Conservation (phyloP, 2,113 vertebrate genomes). For the Festucalex cinctus region DNA sequence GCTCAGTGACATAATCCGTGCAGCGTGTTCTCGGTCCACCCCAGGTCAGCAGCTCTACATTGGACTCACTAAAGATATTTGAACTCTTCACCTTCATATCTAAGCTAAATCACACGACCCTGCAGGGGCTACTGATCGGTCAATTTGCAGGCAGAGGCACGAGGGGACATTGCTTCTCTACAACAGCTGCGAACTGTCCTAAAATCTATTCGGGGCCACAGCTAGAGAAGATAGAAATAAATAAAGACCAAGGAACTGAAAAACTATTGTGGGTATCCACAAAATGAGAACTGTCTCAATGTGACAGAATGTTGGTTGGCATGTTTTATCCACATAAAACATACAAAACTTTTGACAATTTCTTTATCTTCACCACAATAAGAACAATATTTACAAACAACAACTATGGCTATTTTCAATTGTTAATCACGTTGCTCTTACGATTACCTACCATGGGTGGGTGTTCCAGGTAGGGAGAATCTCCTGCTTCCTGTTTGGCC, state of each 20-base stretch:
- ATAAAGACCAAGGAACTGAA: not conserved
- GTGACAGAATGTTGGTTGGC: no score
- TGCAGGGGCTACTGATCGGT: not conserved
- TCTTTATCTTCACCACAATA: no score
- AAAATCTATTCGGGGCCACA: not conserved
- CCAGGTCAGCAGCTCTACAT: not conserved
- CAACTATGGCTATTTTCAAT: not conserved
- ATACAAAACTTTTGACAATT: no score
- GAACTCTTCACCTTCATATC: not conserved
- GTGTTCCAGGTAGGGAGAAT: constrained; percentile 84
- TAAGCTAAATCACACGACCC: not conserved
- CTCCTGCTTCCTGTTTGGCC: constrained; percentile 78
- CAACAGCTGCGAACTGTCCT: not conserved
- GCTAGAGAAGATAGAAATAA: not conserved
- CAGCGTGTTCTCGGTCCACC: not conserved
- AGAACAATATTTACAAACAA: not conserved
- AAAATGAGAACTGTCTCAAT: no score
- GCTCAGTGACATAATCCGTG: not conserved
- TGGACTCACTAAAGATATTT: not conserved
- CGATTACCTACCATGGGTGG: constrained; percentile 80
- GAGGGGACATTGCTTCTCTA: not conserved
- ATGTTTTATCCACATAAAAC: not conserved
- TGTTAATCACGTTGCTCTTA: constrained; percentile 12
- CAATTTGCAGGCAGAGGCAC: not conserved
- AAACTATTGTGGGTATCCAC: no score